Conservation (phyloP, 2,888 invertebrate species). For the Ophion costatus region DNA sequence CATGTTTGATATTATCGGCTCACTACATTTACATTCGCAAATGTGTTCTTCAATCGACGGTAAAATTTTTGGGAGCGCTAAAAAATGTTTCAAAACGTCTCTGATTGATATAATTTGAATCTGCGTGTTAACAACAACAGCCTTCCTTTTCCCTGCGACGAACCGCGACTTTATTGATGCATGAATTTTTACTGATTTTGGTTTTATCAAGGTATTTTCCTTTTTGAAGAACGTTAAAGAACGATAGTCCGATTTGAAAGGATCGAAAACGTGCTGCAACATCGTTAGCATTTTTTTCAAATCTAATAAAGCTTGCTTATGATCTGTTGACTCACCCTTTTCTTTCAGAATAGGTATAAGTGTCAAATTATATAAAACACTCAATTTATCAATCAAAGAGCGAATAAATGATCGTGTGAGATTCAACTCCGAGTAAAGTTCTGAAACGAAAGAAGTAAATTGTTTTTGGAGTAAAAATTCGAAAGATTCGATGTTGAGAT, state of each 20-base stretch:
- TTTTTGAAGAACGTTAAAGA: conserved; percentile 16
- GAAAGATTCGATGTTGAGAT: not conserved
- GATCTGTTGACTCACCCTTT: conserved; percentile 8
- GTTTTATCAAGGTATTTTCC: conserved; percentile 34
- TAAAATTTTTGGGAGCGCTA: conserved; percentile 60
- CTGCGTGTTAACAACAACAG: too few species aligned
- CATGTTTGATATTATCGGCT: conserved; percentile 41
- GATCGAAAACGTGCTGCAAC: conserved; percentile 17
- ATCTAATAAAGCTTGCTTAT: conserved; percentile 3
- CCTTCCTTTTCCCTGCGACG: too few species aligned
- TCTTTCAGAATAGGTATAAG: conserved; percentile 20
- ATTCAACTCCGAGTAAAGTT: conserved; percentile 27
- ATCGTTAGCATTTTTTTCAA: too few species aligned
- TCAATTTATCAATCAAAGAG: conserved; percentile 18
- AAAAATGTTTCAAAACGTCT: conserved; percentile 59
- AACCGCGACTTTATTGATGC: conserved; percentile 29
- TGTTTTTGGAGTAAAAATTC: conserved; percentile 16
- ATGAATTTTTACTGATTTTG: conserved; percentile 45
- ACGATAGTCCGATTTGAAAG: conserved; percentile 20
- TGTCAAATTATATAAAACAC: conserved; percentile 22
- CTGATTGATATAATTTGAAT: conserved; percentile 30
- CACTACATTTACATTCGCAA: conserved; percentile 21
- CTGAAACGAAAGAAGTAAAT: conserved; percentile 21
- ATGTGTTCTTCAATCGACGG: conserved; percentile 43
- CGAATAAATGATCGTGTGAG: conserved; percentile 18